Base-by-base conservation (phyloP, 2,113 vertebrate species). In the Ctenodactylus gundi region DNA sequence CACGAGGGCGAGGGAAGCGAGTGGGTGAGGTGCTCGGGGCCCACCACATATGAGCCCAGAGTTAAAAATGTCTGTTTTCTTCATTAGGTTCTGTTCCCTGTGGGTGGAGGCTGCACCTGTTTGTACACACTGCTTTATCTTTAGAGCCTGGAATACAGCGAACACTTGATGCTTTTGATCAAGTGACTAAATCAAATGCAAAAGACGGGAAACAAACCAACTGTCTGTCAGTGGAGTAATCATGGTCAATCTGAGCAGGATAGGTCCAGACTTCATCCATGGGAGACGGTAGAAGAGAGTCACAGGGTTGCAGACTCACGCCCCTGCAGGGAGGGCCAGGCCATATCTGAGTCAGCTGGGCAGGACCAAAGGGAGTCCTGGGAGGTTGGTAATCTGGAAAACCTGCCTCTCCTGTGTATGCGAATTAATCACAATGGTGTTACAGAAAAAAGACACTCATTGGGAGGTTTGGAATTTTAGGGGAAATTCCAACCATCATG, bases 1-100 rank as follows among this genome's bases (percentile, higher is more conserved):
- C 15, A 7, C 0, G 13, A 11, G 15, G 18, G 31, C 14, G 11
- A 31, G 46, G 0, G 21, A 44, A 23, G 67, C 11, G 11, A 4
- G 4, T 5, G 41, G 11, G 29, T 14, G 9, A 72, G 39, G 46
- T 2, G 29, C 20, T 0, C 0, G 29, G 6, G 3, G 7, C 0
- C 58, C 81, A 12, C 58, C 80, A 72, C 57, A 6, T 6, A 1
- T 1, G 10, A 60, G 53, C 3, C 10, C 3, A 7, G 44, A 57
- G 11, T 29, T 53, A 41, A 62, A 65, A 39, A 10, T 0, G 4
- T 36, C 58, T 27, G 15, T 15, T 67, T 82, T 34, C 27, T 18
- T 75, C 41, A 4, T 12, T 13, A 14, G 62, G 31, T 9, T 89
- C 60, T 34, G 10, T 73, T 67, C 46, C 15, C 1, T 0, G 84